Percentiles rank a stretch among this genome's conserved stretches.
These are phyloP conservation scores for Sebastes oblongus DNA, from an alignment of 2,797 vertebrate species.

Conservation along the genomic window DNA sequence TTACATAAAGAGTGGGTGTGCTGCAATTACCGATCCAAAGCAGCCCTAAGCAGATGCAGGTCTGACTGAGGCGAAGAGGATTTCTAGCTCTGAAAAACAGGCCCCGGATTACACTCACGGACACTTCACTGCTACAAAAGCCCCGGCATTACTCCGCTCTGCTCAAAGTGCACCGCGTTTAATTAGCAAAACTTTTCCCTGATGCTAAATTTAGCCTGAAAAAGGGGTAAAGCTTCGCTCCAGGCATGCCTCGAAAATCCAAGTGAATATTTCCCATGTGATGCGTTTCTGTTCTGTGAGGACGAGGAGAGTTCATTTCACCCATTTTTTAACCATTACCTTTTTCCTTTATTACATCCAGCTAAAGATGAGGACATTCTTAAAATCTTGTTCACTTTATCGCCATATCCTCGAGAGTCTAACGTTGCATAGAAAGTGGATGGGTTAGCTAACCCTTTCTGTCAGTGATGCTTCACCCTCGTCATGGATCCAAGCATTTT, in stretches of 20 bases:
- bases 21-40: constrained; percentile 66
- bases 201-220: constrained; percentile 36
- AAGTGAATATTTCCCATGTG: constrained; percentile 31
- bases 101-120: constrained; percentile 42
- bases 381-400: background rate
- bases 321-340: background rate
- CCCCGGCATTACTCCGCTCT: constrained; percentile 15
- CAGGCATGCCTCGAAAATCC: constrained; percentile 12
- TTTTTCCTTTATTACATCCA: background rate
- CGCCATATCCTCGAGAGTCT: background rate
- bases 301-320: background rate
- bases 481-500: background rate
- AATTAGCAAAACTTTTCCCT: constrained; percentile 50
- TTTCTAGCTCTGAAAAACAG: constrained; percentile 30
- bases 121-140: constrained; percentile 39
- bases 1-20: constrained; percentile 77
- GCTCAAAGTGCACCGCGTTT: constrained; percentile 4
- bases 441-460: background rate
- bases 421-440: background rate
- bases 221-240: constrained; percentile 20
- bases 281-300: background rate
- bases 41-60: constrained; percentile 51
- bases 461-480: background rate
- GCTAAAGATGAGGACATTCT: background rate
- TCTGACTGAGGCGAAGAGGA: constrained; percentile 47